phyloP scores from a whole-genome alignment of 2,888 invertebrate species.

The Ennomos quercinarius region DNA sequence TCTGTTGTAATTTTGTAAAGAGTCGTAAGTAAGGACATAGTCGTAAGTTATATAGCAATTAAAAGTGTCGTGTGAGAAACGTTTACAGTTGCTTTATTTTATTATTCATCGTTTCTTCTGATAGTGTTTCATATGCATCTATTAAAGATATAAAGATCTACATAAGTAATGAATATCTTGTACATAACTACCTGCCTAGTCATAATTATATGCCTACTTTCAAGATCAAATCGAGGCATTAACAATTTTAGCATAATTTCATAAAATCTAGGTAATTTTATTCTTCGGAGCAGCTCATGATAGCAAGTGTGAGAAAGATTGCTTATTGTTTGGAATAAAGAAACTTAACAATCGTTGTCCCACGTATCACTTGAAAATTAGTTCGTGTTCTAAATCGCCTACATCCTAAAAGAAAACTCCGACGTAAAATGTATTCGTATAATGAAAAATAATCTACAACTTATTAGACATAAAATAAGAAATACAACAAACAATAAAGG shows the following conservation, averaged over 20 bases:
- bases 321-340: constrained; percentile 33
- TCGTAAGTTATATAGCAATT: constrained; percentile 82
- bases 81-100: constrained; percentile 51
- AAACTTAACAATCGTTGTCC: constrained; percentile 34
- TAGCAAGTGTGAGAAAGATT: constrained; percentile 38
- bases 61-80: constrained; percentile 79
- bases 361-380: constrained; percentile 41
- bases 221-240: background rate
- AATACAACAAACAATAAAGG: constrained; percentile 37
- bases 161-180: constrained; percentile 3
- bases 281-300: constrained; percentile 24
- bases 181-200: background rate
- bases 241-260: constrained; percentile 3
- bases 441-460: constrained; percentile 50
- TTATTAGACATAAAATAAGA: constrained; percentile 44
- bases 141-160: background rate
- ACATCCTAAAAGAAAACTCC: constrained; percentile 24
- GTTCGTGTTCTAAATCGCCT: constrained; percentile 20
- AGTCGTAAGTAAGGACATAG: constrained; percentile 81
- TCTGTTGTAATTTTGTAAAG: constrained; percentile 85
- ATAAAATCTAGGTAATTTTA: constrained; percentile 21
- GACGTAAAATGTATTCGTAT: constrained; percentile 41
- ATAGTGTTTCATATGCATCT: background rate
- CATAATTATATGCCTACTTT: constrained; percentile 7
- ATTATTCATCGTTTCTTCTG: constrained; percentile 6